A percentile compares a stretch with the other conserved stretches of the same genome.
These are phyloP conservation scores for Pterocles orientalis DNA, from an alignment of 2,113 vertebrate genomes.

Conservation along the genomic window DNA sequence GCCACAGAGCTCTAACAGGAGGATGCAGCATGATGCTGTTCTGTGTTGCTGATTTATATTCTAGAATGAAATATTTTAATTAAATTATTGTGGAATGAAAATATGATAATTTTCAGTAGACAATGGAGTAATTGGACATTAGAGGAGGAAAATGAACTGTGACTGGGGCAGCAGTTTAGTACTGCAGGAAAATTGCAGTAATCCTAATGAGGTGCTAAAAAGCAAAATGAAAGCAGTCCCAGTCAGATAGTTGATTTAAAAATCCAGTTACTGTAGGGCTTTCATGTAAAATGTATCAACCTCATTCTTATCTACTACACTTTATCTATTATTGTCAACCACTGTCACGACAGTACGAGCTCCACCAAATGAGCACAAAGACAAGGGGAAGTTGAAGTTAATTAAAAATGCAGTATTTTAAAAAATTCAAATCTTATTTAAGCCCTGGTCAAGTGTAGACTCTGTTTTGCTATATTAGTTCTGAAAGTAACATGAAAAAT, in stretches of 20 bases:
- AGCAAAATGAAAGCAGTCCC: slow-evolving; percentile 19
- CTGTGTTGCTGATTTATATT: slow-evolving; percentile 22
- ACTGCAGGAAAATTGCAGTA: slow-evolving; percentile 7
- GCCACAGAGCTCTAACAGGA: neutral
- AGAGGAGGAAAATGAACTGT: slow-evolving; percentile 47
- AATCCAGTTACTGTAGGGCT: neutral
- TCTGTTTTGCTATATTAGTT: slow-evolving; percentile 1
- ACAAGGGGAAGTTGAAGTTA: slow-evolving; percentile 13
- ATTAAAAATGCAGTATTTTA: slow-evolving; percentile 22
- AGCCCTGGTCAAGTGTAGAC: neutral
- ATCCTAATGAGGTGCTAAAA: slow-evolving; percentile 53
- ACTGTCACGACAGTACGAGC: neutral
- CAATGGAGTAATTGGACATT: slow-evolving; percentile 8
- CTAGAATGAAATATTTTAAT: slow-evolving; percentile 26
- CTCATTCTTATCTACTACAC: slow-evolving; percentile 32
- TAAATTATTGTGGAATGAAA: slow-evolving; percentile 37
- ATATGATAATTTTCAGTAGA: slow-evolving; percentile 31
- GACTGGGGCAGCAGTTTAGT: slow-evolving; percentile 33
- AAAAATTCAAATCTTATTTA: slow-evolving; percentile 30
- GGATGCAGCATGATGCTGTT: neutral
- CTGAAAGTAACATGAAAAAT: slow-evolving; percentile 31
- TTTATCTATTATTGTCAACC: slow-evolving; percentile 39
- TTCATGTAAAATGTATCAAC: slow-evolving; percentile 48
- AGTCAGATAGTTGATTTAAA: slow-evolving; percentile 5
- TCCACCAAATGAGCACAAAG: slow-evolving; percentile 14